phyloP scores from a whole-genome alignment of 1,140 invertebrate genomes.

The Pygmarrhopalites habei region DNA sequence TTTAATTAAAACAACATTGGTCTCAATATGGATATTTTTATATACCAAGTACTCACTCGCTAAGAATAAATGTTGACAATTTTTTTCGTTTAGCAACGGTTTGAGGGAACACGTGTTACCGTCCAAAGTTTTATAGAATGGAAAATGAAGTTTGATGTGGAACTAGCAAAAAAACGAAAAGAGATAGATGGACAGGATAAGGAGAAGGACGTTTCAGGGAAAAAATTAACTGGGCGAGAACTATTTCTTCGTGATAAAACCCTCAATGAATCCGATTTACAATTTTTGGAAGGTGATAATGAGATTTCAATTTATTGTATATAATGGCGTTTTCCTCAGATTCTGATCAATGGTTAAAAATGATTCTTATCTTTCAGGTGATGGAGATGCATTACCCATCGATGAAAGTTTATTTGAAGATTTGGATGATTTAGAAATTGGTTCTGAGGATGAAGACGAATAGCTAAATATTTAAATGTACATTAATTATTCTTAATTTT shows the following conservation, averaged over 20 bases:
- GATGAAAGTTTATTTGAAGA: conserved; percentile 92
- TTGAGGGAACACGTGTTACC: conserved; percentile 90
- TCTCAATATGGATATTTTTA: too few species aligned
- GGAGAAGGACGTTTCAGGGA: conserved; percentile 48
- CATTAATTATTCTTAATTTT: too few species aligned
- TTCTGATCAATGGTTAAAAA: not conserved
- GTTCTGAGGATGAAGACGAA: conserved; percentile 54
- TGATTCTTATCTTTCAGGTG: conserved; percentile 47
- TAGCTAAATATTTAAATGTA: too few species aligned
- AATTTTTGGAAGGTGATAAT: conserved; percentile 86
- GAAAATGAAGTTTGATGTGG: conserved; percentile 88
- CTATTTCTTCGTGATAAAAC: conserved; percentile 86
- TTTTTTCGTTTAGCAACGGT: conserved; percentile 75
- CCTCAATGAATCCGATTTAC: conserved; percentile 88
- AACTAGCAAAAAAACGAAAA: conserved; percentile 70
- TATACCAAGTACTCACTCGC: too few species aligned
- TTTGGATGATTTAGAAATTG: conserved; percentile 78
- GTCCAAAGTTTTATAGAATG: conserved; percentile 93
- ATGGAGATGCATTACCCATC: conserved; percentile 78
- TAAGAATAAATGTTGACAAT: too few species aligned
- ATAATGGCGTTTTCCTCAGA: conserved; percentile 16
- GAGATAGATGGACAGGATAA: conserved; percentile 57
- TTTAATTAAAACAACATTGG: too few species aligned
- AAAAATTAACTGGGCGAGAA: conserved; percentile 66
- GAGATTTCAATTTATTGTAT: conserved; percentile 24